These are phyloP conservation scores for Brachymystax lenok DNA, from an alignment of 2,797 vertebrate species.

Conservation along the genomic window DNA sequence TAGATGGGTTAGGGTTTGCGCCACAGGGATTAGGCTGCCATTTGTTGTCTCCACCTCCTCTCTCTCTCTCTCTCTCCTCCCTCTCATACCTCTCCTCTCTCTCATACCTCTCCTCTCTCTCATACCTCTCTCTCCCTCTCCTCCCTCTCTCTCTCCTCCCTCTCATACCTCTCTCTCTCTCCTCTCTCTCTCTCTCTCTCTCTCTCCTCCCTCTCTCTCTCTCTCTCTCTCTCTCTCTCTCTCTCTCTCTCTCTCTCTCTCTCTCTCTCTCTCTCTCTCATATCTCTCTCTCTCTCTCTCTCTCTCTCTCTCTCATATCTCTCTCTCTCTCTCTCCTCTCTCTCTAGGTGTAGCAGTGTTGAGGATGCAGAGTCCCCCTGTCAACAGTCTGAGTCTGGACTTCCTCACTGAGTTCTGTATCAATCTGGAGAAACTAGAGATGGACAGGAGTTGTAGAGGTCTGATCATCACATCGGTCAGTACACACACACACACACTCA, in stretches of 20 bases:
- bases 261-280: neutral
- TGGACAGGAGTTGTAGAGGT: slow-evolving; percentile 84
- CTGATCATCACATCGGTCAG: slow-evolving; percentile 82
- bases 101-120: neutral
- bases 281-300: neutral
- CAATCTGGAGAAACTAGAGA: slow-evolving; percentile 90
- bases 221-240: neutral
- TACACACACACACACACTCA: slow-evolving; percentile 3
- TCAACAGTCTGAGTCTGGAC: slow-evolving; percentile 90
- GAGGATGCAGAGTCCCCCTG: slow-evolving; percentile 85
- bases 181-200: neutral
- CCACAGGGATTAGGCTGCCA: too few relatives aligned
- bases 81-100: neutral
- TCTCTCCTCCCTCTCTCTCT: too few relatives aligned
- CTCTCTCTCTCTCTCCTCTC: neutral
- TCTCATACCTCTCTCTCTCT: neutral
- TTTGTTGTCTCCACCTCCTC: neutral
- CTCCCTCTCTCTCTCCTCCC: neutral
- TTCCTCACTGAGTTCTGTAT: slow-evolving; percentile 89
- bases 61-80: neutral
- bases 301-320: neutral
- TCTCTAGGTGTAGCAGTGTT: slow-evolving; percentile 82
- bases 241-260: slow-evolving; percentile 1
- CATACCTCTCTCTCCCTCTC: too few relatives aligned
- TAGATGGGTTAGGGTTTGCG: too few relatives aligned